These are phyloP conservation scores for Calephelis virginiensis DNA, from an alignment of 1,140 invertebrate genomes.

Conservation along the genomic window DNA sequence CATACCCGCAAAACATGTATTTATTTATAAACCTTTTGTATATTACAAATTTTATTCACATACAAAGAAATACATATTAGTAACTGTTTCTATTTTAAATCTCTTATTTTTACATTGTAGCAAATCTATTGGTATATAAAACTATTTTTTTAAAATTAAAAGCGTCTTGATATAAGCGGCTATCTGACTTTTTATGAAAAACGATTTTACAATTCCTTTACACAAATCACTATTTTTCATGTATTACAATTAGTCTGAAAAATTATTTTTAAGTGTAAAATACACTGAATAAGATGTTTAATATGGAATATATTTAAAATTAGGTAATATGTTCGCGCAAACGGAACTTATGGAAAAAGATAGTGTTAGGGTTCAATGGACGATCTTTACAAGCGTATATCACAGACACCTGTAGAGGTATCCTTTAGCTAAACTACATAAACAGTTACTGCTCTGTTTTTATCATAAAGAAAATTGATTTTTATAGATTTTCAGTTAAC, in stretches of 20 bases:
- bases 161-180: conserved; percentile 32
- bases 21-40: conserved; percentile 30
- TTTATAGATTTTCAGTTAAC: not conserved
- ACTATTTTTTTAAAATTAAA: conserved; percentile 36
- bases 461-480: not conserved
- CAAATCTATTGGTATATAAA: conserved; percentile 43
- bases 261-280: conserved; percentile 46
- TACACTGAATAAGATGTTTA: conserved; percentile 45
- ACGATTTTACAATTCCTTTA: conserved; percentile 40
- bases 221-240: conserved; percentile 40
- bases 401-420: conserved; percentile 60
- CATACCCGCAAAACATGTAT: conserved; percentile 17
- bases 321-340: conserved; percentile 37
- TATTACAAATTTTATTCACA: conserved; percentile 35
- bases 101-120: conserved; percentile 38
- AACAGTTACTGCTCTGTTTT: conserved; percentile 39
- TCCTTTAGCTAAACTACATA: conserved; percentile 60
- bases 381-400: conserved; percentile 75
- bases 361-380: conserved; percentile 61
- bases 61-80: conserved; percentile 31
- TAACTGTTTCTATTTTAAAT: conserved; percentile 33
- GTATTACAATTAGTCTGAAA: conserved; percentile 50
- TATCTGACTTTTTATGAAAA: conserved; percentile 37
- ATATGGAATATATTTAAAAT: conserved; percentile 43
- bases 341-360: conserved; percentile 39